Percentiles rank a stretch among this genome's conserved stretches.
These are phyloP conservation scores for Miniopterus natalensis DNA, from an alignment of 2,113 vertebrate species.

Conservation along the genomic window DNA sequence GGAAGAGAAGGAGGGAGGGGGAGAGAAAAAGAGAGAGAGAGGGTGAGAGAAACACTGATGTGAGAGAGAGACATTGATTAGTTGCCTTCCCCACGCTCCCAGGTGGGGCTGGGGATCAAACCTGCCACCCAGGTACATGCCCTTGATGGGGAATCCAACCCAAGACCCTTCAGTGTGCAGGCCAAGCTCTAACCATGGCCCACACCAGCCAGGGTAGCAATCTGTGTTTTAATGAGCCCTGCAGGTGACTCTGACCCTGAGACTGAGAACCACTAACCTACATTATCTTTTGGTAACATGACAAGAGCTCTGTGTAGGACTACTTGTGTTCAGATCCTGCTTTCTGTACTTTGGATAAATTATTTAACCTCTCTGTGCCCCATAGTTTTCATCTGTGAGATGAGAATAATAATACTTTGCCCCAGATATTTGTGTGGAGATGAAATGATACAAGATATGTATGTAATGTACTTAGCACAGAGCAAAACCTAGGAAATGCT, in stretches of 20 bases:
- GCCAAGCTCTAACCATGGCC: too few species aligned
- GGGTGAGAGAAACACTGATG: too few species aligned
- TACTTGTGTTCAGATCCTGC: not conserved
- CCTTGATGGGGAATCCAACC: too few species aligned
- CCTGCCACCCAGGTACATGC: too few species aligned
- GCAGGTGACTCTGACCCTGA: not conserved
- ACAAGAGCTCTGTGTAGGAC: not conserved
- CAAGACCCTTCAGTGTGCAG: too few species aligned
- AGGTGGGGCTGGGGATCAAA: too few species aligned
- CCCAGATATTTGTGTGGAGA: not conserved
- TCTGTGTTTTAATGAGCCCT: not conserved
- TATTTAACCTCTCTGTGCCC: not conserved
- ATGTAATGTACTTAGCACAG: not conserved
- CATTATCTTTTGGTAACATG: not conserved
- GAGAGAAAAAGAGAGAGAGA: too few species aligned
- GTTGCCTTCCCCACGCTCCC: too few species aligned
- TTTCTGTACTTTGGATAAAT: not conserved
- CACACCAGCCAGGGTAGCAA: too few species aligned
- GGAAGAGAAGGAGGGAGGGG: too few species aligned
- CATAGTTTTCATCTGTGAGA: not conserved
- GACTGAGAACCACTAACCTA: not conserved
- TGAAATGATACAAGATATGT: not conserved
- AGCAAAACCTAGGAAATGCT: slow-evolving; percentile 35
- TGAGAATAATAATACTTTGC: not conserved
- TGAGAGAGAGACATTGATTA: too few species aligned